phyloP scores from a whole-genome alignment of 2,113 vertebrate species.

The Enhydra lutris region DNA sequence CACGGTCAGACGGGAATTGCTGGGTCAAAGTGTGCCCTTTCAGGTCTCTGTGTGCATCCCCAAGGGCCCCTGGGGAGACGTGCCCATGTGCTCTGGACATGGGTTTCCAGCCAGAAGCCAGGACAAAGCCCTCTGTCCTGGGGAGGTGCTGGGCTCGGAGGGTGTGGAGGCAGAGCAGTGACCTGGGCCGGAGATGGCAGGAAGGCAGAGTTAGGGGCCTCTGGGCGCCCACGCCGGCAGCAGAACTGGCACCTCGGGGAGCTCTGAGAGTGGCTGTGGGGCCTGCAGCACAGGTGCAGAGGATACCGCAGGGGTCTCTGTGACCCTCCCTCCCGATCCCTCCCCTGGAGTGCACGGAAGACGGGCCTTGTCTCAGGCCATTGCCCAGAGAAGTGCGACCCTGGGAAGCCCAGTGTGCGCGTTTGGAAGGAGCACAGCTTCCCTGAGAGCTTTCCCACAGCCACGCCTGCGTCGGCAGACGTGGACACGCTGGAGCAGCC shows the following conservation, averaged over 20 bases:
- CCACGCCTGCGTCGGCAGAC: fast-evolving
- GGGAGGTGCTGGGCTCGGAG: not conserved
- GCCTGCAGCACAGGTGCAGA: too few species aligned
- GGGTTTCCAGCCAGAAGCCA: not conserved
- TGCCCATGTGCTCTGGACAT: not conserved
- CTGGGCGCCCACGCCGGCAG: too few species aligned
- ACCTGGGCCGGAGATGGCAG: fast-evolving
- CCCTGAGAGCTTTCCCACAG: not conserved
- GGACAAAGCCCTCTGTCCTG: not conserved
- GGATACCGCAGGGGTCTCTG: too few species aligned
- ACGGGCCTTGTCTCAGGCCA: fast-evolving
- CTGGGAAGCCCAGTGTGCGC: fast-evolving
- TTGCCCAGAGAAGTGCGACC: not conserved
- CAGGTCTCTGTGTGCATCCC: fast-evolving
- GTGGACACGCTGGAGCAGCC: too few species aligned
- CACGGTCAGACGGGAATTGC: not conserved
- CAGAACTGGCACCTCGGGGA: too few species aligned
- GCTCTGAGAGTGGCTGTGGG: too few species aligned
- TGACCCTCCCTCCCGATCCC: too few species aligned
- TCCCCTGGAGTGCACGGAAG: too few species aligned
- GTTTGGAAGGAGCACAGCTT: not conserved
- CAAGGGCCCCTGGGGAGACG: not conserved
- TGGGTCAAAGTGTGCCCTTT: not conserved
- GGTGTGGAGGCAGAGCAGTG: too few species aligned
- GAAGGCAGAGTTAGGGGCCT: too few species aligned